phyloP scores from a whole-genome alignment of 2,113 vertebrate species.

The Dendropsophus ebraccatus region DNA sequence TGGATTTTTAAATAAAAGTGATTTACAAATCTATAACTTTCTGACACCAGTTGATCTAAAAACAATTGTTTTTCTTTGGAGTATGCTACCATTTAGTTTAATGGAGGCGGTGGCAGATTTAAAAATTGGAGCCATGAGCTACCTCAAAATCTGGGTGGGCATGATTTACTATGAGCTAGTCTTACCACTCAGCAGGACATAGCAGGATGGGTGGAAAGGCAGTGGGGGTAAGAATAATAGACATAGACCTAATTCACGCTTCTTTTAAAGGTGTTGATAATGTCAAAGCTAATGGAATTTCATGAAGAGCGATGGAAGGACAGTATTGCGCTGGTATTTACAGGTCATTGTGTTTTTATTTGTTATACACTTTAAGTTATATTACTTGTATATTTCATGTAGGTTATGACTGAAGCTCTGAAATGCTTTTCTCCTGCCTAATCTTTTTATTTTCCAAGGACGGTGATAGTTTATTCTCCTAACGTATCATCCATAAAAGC shows the following conservation, averaged over 20 bases:
- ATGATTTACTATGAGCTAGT: neutral
- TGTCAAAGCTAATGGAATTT: neutral
- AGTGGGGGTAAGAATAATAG: neutral
- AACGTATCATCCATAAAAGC: neutral
- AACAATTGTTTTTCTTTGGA: too few relatives aligned
- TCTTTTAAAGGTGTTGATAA: neutral
- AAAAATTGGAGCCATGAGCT: too few relatives aligned
- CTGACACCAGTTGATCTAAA: too few relatives aligned
- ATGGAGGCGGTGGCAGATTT: too few relatives aligned
- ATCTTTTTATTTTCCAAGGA: constrained; percentile 8
- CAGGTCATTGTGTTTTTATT: neutral
- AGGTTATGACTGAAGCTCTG: neutral
- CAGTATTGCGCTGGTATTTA: neutral
- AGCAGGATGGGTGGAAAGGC: neutral
- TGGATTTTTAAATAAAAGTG: too few relatives aligned
- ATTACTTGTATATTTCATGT: neutral
- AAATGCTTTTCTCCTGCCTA: neutral
- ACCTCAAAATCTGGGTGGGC: too few relatives aligned
- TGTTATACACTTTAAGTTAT: neutral
- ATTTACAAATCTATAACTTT: too few relatives aligned
- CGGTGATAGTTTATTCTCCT: neutral
- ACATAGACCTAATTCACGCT: neutral
- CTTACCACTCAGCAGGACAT: neutral
- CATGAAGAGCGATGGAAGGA: neutral
- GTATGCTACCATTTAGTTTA: too few relatives aligned